These are phyloP conservation scores for Saxicola maurus DNA, from an alignment of 2,797 vertebrate genomes.

Conservation along the genomic window DNA sequence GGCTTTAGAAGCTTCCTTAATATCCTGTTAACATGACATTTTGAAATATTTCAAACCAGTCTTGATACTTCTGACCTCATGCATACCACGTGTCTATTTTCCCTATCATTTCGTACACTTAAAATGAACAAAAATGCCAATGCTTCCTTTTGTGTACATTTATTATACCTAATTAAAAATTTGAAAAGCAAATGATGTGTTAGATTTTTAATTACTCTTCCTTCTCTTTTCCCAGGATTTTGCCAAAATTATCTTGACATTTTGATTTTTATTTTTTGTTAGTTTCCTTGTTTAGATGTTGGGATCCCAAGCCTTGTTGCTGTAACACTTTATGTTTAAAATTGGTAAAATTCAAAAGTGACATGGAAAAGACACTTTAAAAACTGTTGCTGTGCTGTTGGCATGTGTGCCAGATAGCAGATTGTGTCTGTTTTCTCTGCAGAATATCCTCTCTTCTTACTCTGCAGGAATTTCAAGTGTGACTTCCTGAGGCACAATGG, in stretches of 20 bases:
- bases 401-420: background rate
- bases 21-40: background rate
- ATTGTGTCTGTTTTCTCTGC: background rate
- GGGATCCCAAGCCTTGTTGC: background rate
- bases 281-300: background rate
- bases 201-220: background rate
- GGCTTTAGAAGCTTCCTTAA: background rate
- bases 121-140: background rate
- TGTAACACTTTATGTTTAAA: background rate
- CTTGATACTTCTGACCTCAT: conserved; percentile 34
- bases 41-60: conserved; percentile 39
- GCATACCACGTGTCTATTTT: background rate
- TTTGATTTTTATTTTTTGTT: background rate
- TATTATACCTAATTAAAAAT: conserved; percentile 16
- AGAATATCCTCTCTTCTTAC: background rate
- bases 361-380: background rate
- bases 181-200: background rate
- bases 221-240: background rate
- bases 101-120: background rate
- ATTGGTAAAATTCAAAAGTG: background rate
- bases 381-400: background rate
- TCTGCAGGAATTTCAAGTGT: background rate
- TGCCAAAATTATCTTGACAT: background rate
- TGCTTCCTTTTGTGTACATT: conserved; percentile 32
- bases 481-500: background rate